Conservation (phyloP, 1,140 invertebrate species). For the Psilanteris sp. region DNA sequence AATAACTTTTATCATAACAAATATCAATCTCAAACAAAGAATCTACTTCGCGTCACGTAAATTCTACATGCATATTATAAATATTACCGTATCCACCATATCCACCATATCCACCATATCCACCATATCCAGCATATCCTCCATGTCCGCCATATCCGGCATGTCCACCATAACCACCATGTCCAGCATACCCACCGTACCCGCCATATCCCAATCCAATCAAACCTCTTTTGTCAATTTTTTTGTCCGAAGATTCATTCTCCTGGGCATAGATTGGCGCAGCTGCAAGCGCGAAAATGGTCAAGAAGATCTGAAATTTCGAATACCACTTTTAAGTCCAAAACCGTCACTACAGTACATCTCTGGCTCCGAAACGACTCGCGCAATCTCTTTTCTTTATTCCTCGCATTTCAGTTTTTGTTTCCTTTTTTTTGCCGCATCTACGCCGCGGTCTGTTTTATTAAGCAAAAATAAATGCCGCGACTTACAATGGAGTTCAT, state of each 20-base stretch:
- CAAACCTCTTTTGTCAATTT: constrained; percentile 72
- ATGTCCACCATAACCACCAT: constrained; percentile 64
- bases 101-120: background rate
- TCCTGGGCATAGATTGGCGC: constrained; percentile 70
- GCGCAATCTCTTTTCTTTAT: too few species aligned
- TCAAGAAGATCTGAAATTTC: constrained; percentile 65
- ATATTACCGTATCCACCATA: background rate
- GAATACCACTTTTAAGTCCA: too few species aligned
- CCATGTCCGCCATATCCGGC: constrained; percentile 60
- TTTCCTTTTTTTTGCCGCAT: too few species aligned
- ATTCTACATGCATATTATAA: too few species aligned
- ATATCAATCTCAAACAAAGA: too few species aligned
- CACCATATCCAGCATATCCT: background rate
- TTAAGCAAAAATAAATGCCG: too few species aligned
- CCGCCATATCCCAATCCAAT: constrained; percentile 66
- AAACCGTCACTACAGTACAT: too few species aligned
- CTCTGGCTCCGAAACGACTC: too few species aligned
- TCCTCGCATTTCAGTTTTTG: background rate
- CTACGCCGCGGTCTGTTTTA: too few species aligned
- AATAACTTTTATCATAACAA: too few species aligned
- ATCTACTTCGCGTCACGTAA: too few species aligned
- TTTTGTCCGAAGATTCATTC: constrained; percentile 52
- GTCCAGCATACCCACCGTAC: constrained; percentile 62
- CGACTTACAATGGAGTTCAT: constrained; percentile 75
- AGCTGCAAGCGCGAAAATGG: constrained; percentile 67